Evolutionary conservation across 2,888 invertebrate species (phyloP).

Genomic region (Amorpha juglandis): DNA sequence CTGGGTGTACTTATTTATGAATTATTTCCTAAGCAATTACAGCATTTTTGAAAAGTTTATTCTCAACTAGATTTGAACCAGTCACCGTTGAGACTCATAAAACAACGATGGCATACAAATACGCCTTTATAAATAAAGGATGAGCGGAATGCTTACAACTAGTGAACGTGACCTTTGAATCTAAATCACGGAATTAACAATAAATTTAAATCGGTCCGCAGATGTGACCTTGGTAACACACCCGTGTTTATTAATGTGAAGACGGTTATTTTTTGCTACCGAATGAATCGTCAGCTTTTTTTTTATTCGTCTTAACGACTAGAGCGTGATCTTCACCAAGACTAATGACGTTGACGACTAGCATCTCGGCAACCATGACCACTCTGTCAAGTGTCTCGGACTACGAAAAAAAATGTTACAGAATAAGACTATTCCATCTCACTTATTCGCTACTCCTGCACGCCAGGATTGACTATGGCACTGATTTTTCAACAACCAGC

Average conservation of each 20-base stretch:
- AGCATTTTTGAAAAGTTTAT: background rate
- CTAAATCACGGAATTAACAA: slow-evolving; percentile 15
- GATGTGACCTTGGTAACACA: slow-evolving; percentile 1
- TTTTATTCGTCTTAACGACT: no score
- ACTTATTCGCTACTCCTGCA: no score
- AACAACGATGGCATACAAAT: slow-evolving; percentile 2
- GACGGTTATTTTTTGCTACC: no score
- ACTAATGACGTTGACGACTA: no score
- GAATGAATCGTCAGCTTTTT: no score
- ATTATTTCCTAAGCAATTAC: background rate
- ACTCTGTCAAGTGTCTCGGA: no score
- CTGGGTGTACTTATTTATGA: background rate
- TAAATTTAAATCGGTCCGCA: slow-evolving; percentile 15
- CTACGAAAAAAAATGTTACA: no score
- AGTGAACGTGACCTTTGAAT: slow-evolving; percentile 11
- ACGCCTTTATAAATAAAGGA: background rate
- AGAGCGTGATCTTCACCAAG: no score
- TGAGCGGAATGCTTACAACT: background rate
- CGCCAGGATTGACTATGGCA: no score
- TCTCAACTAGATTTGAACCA: background rate
- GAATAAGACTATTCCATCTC: no score
- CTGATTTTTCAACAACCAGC: no score
- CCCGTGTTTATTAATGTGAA: background rate
- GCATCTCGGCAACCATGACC: no score
- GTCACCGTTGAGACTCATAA: background rate